Evolutionary conservation across 2,113 vertebrate species (phyloP).

Genomic region (Oreochromis aureus): DNA sequence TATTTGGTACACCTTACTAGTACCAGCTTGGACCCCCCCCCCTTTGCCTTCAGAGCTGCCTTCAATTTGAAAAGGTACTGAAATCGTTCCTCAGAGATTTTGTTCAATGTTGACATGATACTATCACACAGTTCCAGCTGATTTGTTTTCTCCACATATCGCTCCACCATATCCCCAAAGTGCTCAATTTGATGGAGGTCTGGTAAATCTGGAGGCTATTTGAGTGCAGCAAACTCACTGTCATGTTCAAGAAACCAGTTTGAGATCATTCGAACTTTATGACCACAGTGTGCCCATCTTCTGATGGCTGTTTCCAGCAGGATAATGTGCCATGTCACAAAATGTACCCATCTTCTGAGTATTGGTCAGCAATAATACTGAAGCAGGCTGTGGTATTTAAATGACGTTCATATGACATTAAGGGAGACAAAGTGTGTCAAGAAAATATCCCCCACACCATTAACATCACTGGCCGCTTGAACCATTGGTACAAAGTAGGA

Average conservation of each 20-base stretch:
- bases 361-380: neutral
- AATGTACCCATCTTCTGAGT: neutral
- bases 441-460: neutral
- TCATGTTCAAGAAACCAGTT: neutral
- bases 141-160: neutral
- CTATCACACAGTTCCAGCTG: neutral
- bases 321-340: neutral
- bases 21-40: neutral
- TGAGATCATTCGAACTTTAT: neutral
- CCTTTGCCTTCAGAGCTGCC: neutral
- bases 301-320: neutral
- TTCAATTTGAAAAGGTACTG: neutral
- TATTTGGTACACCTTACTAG: neutral
- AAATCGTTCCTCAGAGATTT: rapidly evolving
- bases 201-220: neutral
- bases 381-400: neutral
- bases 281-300: neutral
- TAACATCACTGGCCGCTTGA: neutral
- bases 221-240: neutral
- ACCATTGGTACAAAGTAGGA: neutral
- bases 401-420: neutral
- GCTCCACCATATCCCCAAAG: neutral
- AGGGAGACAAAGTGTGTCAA: neutral
- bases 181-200: neutral
- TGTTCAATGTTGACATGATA: neutral